These are phyloP conservation scores for Anoncus sp. DNA, from an alignment of 2,888 invertebrate species.

Conservation along the genomic window DNA sequence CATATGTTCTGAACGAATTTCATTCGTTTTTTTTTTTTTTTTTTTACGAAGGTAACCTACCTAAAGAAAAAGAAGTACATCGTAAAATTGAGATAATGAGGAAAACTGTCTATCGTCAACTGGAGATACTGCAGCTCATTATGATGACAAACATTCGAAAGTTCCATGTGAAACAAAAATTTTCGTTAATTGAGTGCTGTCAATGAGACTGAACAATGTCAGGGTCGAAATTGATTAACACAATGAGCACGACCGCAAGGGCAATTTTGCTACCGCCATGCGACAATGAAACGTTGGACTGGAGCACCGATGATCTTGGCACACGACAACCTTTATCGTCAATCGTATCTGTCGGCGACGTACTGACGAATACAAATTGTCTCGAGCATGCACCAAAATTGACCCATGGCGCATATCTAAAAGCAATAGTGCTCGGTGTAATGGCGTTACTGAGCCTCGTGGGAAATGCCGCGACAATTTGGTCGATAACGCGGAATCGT, in stretches of 20 bases:
- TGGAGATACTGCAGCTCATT: not conserved
- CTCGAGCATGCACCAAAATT: constrained; percentile 89
- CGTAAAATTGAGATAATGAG: not conserved
- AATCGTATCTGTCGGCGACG: constrained; percentile 29
- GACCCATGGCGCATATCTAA: constrained; percentile 86
- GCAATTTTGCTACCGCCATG: constrained; percentile 53
- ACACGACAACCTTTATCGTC: constrained; percentile 9
- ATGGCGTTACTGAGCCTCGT: constrained; percentile 90
- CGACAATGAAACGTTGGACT: constrained; percentile 65
- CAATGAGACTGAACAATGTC: constrained; percentile 1
- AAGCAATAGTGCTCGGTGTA: constrained; percentile 87
- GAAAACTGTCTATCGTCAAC: not conserved
- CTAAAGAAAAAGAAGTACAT: no score
- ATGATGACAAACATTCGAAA: not conserved
- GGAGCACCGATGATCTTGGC: constrained; percentile 44
- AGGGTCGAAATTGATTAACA: constrained; percentile 16
- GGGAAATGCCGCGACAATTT: constrained; percentile 91
- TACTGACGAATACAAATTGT: constrained; percentile 77
- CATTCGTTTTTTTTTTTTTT: no score
- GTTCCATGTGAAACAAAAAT: not conserved
- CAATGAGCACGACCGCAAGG: constrained; percentile 7
- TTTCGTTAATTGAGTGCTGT: not conserved
- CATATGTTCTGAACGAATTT: no score
- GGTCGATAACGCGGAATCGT: constrained; percentile 89
- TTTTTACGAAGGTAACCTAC: not conserved